Evolutionary conservation across 2,113 vertebrate species (phyloP), one percentile per base, ranked within the genome.

Genomic region (Phrynosoma blainvillii): DNA sequence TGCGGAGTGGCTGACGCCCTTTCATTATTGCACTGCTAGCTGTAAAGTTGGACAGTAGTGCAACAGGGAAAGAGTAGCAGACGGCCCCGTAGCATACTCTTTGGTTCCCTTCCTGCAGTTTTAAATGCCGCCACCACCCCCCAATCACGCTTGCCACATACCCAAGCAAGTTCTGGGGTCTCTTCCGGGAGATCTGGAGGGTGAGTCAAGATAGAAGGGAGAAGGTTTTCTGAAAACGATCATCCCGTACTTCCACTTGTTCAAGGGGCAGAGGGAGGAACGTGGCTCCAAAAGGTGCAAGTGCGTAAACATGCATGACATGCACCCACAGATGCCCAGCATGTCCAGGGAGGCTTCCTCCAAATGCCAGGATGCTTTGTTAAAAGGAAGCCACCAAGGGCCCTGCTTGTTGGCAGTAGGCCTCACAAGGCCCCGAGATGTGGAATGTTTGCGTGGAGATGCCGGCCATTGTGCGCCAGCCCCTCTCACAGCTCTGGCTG

Each of bases 11-110:
- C 97, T 95, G 97, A 98, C 97, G 98, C 98, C 98, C 98, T 98
- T 98, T 98, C 98, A 97, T 98, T 98, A 98, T 98, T 98, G 98
- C 98, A 98, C 98, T 98, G 98, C 98, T 98, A 93, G 96, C 96
- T 97, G 91, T 92, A 42, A 95, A 94, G 95, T 95, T 94, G 96
- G 96, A 98, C 98, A 98, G 98, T 98, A 98, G 98, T 98, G 98
- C 98, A 98, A 98, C 98, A 98, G 97, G 97, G 98, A 98, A 98
- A 98, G 98, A 98, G 98, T 98, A 94, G 95, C 97, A 97, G 95
- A 78, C 87, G 91, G 89, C 86, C 92, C 93, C 94, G 84, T 73
- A 73, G 54, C 78, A 66, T 21, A 74, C 42, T 70, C 56, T 47
- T 5, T 8, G 6, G 32, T 11, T 14, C 59, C 47, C 47, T 7